These are phyloP conservation scores for Microtus montanus DNA, from an alignment of 2,113 vertebrate genomes.

Conservation along the genomic window DNA sequence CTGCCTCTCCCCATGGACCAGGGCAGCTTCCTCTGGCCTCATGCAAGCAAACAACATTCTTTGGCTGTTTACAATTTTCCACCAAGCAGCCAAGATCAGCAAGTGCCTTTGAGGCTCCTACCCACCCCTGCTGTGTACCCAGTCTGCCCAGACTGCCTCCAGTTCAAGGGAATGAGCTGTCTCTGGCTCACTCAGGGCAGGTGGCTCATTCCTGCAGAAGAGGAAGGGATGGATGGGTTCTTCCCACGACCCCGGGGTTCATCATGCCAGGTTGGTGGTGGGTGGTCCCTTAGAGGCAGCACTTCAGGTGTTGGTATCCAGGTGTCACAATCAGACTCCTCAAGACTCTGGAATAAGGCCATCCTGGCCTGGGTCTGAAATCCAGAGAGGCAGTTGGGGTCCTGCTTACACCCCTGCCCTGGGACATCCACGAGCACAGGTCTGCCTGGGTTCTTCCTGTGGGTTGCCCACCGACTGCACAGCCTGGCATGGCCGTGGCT, in stretches of 20 bases:
- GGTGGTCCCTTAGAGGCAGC: neutral
- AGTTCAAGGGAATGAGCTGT: neutral
- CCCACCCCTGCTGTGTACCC: neutral
- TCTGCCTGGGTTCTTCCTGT: neutral
- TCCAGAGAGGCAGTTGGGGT: neutral
- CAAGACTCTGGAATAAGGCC: neutral
- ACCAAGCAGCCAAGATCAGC: conserved; percentile 83
- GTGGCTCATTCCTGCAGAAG: neutral
- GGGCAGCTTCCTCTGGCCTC: conserved; percentile 73
- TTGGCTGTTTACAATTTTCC: conserved; percentile 86
- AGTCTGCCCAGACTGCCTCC: neutral
- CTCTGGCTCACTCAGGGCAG: neutral
- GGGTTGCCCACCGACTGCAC: neutral
- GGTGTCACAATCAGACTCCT: neutral
- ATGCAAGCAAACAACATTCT: conserved; percentile 85
- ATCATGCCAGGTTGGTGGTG: neutral
- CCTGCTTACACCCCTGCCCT: neutral
- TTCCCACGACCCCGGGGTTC: neutral
- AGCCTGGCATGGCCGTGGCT: neutral
- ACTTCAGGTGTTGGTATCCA: neutral
- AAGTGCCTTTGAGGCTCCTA: conserved; percentile 77
- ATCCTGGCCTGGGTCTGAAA: neutral
- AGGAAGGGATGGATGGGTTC: neutral
- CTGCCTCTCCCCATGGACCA: conserved; percentile 78
- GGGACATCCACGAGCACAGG: neutral